Conservation (phyloP, 2,113 vertebrate species). For the Lanius collurio region DNA sequence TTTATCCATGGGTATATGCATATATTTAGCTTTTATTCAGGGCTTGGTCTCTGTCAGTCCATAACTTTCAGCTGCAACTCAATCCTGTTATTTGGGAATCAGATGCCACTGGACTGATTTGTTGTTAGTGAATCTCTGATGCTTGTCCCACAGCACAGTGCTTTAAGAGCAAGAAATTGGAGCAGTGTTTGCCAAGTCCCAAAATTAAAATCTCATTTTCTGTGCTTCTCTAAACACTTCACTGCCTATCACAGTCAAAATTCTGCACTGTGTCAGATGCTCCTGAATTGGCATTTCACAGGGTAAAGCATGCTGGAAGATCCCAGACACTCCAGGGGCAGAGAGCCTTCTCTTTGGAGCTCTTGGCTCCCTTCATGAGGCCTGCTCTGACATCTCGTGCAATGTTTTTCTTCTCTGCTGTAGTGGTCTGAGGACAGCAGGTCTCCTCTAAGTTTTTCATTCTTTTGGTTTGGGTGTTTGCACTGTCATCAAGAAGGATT, state of each 20-base stretch:
- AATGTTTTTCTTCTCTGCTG: neutral
- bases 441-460: neutral
- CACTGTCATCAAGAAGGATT: neutral
- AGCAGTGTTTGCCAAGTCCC: neutral
- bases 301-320: neutral
- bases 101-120: neutral
- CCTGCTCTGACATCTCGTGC: neutral
- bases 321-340: neutral
- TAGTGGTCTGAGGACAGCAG: neutral
- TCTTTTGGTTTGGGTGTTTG: slow-evolving; percentile 29
- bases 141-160: neutral
- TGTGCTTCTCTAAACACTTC: neutral
- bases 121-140: neutral
- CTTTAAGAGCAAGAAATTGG: neutral
- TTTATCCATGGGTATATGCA: neutral
- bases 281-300: neutral
- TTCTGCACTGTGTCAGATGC: neutral
- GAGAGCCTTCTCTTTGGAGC: neutral
- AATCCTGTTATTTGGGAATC: neutral
- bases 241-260: neutral
- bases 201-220: neutral
- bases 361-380: neutral
- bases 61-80: neutral
- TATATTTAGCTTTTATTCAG: neutral
- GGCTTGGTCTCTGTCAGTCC: neutral